Evolutionary conservation across 1,140 invertebrate genomes (phyloP), one percentile per base, ranked within the genome.

Genomic region (Tachypleus tridentatus): DNA sequence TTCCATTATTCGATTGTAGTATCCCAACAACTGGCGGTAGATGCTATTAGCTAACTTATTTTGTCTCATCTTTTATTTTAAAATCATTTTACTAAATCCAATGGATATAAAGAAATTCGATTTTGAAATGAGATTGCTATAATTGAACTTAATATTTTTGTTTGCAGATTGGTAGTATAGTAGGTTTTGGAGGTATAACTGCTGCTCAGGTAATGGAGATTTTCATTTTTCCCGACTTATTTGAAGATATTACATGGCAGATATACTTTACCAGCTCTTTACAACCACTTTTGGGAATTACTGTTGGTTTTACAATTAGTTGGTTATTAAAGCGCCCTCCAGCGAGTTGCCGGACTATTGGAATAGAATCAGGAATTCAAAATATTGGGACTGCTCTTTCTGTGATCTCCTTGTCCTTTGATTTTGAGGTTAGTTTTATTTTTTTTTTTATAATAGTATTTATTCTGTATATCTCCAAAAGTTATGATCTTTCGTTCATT

Each of bases 361-460:
- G 76, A 10, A 75, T 79, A 49, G 78, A 79, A 70, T 76, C 75
- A 0, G 77, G 78, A 9, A 74, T 79, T 49, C 78, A 79, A 58
- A 79, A 79, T 70, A 73, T 79, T 54, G 74, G 74, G 29, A 73
- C 72, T 8, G 72, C 74, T 3, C 52, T 74, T 3, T 71, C 73
- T 6, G 71, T 74, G 7, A 69, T 72, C 57, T 67, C 72, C 4
- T 58, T 74, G 3, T 74, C 73, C 0, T 74, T 74, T 65, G 66
- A 67, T 52, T 70, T 71, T 51, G 53, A 70, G 29, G 71, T 72
- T 67, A 67, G 57, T 29, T 29, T 29, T 29, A 29, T 29, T 29
- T 29, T 29, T 29, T 29, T 29, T 29, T 29, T 1, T 29, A 29
- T 29, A 29, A 29, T 29, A 29, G 2, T 29, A 29, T 29, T 29